These are phyloP conservation scores for Drosophila orena DNA, from an alignment of 1,140 invertebrate species.

Conservation along the genomic window DNA sequence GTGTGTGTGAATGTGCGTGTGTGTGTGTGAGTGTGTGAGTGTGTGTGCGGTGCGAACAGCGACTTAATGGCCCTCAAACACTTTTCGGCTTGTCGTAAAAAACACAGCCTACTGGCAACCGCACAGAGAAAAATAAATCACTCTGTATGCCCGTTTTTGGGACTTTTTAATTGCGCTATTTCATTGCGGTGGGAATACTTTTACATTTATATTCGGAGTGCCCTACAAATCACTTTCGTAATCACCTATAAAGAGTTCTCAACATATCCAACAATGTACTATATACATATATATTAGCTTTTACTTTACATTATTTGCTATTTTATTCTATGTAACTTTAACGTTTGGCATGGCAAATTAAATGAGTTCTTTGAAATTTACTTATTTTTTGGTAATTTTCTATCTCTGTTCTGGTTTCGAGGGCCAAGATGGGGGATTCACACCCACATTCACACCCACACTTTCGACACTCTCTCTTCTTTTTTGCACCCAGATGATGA, in stretches of 20 bases:
- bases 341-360: too few species aligned
- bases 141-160: neutral
- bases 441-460: conserved; percentile 2
- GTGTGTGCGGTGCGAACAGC: conserved; percentile 63
- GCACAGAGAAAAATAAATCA: conserved; percentile 18
- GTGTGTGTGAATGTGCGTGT: conserved; percentile 11
- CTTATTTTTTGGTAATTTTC: neutral
- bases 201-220: too few species aligned
- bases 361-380: too few species aligned
- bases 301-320: too few species aligned
- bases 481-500: conserved; percentile 5
- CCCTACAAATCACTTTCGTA: too few species aligned
- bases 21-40: conserved; percentile 24
- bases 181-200: too few species aligned
- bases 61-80: conserved; percentile 81
- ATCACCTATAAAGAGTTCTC: too few species aligned
- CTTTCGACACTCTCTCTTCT: neutral
- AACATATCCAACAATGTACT: too few species aligned
- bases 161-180: too few species aligned
- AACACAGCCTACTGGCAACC: conserved; percentile 52
- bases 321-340: too few species aligned
- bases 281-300: too few species aligned
- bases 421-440: conserved; percentile 32
- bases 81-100: conserved; percentile 81
- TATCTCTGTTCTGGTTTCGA: conserved; percentile 42